phyloP scores from a whole-genome alignment of 2,797 vertebrate species.

The Cossypha dichroa region DNA sequence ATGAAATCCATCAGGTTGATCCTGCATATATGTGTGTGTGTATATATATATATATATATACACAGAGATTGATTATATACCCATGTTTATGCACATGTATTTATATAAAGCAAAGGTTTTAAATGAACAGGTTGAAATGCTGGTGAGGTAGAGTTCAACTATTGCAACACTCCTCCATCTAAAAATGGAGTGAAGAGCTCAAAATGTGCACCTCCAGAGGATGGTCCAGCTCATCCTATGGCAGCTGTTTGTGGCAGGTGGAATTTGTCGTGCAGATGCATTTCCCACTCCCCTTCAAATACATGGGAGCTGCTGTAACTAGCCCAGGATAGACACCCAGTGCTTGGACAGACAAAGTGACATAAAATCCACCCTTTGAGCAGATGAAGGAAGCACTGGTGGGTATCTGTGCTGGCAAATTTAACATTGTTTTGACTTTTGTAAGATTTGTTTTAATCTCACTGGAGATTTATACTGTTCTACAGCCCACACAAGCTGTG shows the following conservation, averaged over 20 bases:
- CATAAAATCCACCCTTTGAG: background rate
- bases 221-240: background rate
- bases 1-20: background rate
- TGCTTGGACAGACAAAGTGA: background rate
- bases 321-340: background rate
- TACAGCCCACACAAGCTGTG: background rate
- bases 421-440: background rate
- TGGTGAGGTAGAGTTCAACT: background rate
- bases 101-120: background rate
- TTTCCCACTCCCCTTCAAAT: background rate
- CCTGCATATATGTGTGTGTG: background rate
- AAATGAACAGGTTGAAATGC: background rate
- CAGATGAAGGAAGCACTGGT: background rate
- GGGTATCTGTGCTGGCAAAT: background rate
- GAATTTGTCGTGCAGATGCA: accelerated
- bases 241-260: background rate
- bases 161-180: background rate
- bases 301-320: background rate
- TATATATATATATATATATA: accelerated
- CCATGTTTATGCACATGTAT: background rate
- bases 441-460: background rate
- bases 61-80: background rate
- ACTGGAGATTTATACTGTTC: background rate
- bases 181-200: background rate
- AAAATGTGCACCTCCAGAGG: background rate